Evolutionary conservation across 2,888 invertebrate genomes (phyloP).

Genomic region (Cryptocephalus moraei): DNA sequence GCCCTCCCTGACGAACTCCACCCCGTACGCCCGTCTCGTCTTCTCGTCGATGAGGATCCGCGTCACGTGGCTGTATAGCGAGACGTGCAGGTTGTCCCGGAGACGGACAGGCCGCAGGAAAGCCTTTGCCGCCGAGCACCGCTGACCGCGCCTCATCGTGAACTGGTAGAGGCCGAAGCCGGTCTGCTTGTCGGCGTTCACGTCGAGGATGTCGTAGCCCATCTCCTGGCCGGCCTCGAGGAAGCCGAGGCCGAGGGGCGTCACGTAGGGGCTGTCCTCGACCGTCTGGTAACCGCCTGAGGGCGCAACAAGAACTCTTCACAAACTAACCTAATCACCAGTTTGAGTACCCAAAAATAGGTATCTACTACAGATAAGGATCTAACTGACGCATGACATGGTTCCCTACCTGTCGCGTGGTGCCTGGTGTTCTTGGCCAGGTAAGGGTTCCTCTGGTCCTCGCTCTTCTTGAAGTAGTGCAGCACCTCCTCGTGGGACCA

Average conservation of each 20-base stretch:
- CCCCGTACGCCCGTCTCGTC: conserved; percentile 62
- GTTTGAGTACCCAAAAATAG: too few relatives aligned
- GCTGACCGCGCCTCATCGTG: conserved; percentile 75
- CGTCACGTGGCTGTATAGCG: conserved; percentile 71
- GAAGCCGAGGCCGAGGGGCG: conserved; percentile 75
- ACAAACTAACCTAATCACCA: too few relatives aligned
- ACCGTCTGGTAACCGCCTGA: conserved; percentile 67
- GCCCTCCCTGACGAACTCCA: conserved; percentile 66
- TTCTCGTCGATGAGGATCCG: conserved; percentile 54
- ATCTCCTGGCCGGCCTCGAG: conserved; percentile 85
- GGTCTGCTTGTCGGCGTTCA: conserved; percentile 79
- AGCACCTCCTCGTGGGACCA: conserved; percentile 79
- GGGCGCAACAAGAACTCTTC: conserved; percentile 21
- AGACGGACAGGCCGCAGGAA: conserved; percentile 70
- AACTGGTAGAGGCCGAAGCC: conserved; percentile 81
- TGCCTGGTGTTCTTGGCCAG: conserved; percentile 62
- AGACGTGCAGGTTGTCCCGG: conserved; percentile 71
- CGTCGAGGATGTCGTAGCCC: conserved; percentile 79
- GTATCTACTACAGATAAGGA: too few relatives aligned
- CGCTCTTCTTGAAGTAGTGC: conserved; percentile 76
- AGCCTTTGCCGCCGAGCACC: conserved; percentile 78
- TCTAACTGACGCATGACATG: too few relatives aligned
- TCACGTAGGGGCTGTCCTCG: conserved; percentile 69
- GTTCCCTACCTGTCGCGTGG: conserved; percentile 54
- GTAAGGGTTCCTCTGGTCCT: conserved; percentile 83